Percentiles rank a stretch among this genome's conserved stretches.
Conservation (phyloP, 1,140 invertebrate species). For the Coelopa frigida region DNA sequence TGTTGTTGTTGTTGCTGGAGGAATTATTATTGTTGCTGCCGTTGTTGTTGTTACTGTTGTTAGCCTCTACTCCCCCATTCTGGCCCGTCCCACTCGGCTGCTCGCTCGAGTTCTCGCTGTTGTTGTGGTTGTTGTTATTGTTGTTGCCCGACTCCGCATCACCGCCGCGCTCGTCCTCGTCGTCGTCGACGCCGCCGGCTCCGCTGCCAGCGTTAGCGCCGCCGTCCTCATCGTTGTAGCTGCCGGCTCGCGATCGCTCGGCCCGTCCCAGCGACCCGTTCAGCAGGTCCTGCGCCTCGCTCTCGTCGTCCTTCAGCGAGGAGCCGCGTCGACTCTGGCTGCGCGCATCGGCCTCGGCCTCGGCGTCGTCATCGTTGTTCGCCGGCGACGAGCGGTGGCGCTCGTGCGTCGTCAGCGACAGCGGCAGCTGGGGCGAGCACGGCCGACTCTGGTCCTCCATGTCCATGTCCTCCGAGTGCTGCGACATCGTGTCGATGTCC, state of each 20-base stretch:
- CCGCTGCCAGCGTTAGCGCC: slow-evolving; percentile 19
- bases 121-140: not conserved
- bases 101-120: slow-evolving; percentile 7
- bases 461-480: slow-evolving; percentile 44
- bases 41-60: slow-evolving; percentile 36
- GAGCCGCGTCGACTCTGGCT: slow-evolving; percentile 12
- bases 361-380: slow-evolving; percentile 23
- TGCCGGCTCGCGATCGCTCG: slow-evolving; percentile 11
- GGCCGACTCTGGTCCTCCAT: slow-evolving; percentile 38
- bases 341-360: slow-evolving; percentile 12
- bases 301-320: slow-evolving; percentile 19
- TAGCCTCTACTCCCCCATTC: slow-evolving; percentile 1
- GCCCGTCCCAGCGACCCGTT: slow-evolving; percentile 8
- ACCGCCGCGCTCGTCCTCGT: slow-evolving; percentile 24
- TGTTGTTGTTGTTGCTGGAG: slow-evolving; percentile 44
- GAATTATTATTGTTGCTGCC: slow-evolving; percentile 43
- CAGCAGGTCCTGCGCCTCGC: slow-evolving; percentile 4
- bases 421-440: slow-evolving; percentile 35
- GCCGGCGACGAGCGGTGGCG: slow-evolving; percentile 33
- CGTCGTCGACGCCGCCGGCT: slow-evolving; percentile 15
- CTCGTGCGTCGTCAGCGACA: slow-evolving; percentile 41
- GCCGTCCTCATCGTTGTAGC: slow-evolving; percentile 19
- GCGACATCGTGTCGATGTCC: slow-evolving; percentile 44
- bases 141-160: slow-evolving; percentile 17
- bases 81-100: too few relatives aligned